phyloP scores from a whole-genome alignment of 2,797 vertebrate genomes.

The Leptodactylus fallax region DNA sequence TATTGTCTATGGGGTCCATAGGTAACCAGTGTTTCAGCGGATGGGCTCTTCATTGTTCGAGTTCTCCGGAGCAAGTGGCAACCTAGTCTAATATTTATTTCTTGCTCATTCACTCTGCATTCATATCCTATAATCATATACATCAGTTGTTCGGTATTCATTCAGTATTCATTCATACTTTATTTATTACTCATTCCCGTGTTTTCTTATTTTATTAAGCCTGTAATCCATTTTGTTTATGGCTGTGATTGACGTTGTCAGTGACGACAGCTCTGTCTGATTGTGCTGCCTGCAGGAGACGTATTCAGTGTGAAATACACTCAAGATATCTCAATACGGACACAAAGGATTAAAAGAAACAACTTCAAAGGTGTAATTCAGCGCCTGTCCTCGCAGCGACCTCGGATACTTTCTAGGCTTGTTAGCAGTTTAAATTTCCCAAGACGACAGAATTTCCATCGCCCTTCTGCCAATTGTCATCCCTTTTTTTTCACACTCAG shows the following conservation, averaged over 20 bases:
- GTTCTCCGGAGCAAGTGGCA: too few species aligned
- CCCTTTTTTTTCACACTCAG: neutral
- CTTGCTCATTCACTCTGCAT: too few species aligned
- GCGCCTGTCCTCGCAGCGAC: constrained; percentile 47
- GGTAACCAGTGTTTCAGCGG: too few species aligned
- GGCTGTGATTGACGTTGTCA: neutral
- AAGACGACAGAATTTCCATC: constrained; percentile 32
- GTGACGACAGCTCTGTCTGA: too few species aligned
- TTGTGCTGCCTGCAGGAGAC: neutral
- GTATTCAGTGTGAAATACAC: neutral
- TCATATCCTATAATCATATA: too few species aligned
- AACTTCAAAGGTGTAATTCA: neutral
- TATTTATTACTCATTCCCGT: neutral
- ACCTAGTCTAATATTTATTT: too few species aligned
- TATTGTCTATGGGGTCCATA: too few species aligned
- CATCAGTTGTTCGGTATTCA: neutral
- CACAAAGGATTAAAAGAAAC: neutral
- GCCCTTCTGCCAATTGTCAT: constrained; percentile 43
- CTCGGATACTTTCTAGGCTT: constrained; percentile 35
- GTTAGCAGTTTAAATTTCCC: constrained; percentile 54
- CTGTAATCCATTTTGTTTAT: neutral
- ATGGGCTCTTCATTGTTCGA: too few species aligned
- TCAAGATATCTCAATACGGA: neutral
- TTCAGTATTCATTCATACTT: neutral
- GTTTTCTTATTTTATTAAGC: neutral